phyloP scores from a whole-genome alignment of 2,888 invertebrate genomes.

The Sesia apiformis region DNA sequence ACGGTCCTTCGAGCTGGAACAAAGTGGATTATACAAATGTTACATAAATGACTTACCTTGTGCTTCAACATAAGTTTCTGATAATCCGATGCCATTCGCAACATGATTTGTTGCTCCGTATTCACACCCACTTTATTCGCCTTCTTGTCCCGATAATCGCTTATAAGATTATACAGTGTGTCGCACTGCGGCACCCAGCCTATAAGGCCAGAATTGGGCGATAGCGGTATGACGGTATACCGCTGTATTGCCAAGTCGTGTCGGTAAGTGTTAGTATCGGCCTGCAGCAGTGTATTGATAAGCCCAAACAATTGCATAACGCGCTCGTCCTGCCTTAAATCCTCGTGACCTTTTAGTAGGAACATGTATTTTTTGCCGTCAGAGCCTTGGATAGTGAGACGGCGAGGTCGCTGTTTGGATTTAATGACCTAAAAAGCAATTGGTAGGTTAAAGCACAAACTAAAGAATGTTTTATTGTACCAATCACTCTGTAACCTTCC shows the following conservation, averaged over 20 bases:
- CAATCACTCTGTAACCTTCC: no score
- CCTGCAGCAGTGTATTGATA: conserved; percentile 94
- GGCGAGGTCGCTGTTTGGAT: conserved; percentile 97
- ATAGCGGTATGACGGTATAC: conserved; percentile 97
- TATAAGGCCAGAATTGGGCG: conserved; percentile 97
- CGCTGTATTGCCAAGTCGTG: conserved; percentile 87
- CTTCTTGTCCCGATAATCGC: conserved; percentile 98
- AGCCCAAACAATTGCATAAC: conserved; percentile 98
- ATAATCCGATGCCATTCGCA: conserved; percentile 97
- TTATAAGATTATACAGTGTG: conserved; percentile 96
- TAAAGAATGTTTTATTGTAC: no score
- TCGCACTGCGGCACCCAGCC: conserved; percentile 99
- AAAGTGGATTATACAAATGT: background rate
- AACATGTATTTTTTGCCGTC: conserved; percentile 99
- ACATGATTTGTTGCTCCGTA: conserved; percentile 98
- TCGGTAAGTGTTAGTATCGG: conserved; percentile 95
- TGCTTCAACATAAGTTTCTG: conserved; percentile 98
- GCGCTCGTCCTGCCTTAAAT: conserved; percentile 97
- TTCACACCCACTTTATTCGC: conserved; percentile 86
- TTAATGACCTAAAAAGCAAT: conserved; percentile 85
- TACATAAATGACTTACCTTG: conserved; percentile 76
- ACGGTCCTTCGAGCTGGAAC: background rate
- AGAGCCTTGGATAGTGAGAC: conserved; percentile 92
- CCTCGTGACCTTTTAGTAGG: conserved; percentile 98
- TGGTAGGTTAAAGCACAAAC: no score